phyloP scores from a whole-genome alignment of 1,140 invertebrate species.

The Pollicipes pollicipes region DNA sequence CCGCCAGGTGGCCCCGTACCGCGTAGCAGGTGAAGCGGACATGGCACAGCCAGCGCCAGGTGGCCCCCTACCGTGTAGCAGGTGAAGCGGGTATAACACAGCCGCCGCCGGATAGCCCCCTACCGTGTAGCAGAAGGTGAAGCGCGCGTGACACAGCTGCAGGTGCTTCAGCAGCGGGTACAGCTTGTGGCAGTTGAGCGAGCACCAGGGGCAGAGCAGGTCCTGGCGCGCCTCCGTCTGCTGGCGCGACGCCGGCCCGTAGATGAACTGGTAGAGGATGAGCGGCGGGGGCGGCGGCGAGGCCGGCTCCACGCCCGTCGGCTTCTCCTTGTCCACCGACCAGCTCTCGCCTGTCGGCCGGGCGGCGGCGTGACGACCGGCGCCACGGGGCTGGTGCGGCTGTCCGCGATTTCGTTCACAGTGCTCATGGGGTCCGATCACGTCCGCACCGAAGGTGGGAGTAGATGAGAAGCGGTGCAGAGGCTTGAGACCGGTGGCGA shows the following conservation, averaged over 20 bases:
- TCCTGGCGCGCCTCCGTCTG: slow-evolving; percentile 86
- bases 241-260: slow-evolving; percentile 83
- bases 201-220: slow-evolving; percentile 87
- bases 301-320: slow-evolving; percentile 13
- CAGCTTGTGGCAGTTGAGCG: slow-evolving; percentile 64
- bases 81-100: too few species aligned
- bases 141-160: slow-evolving; percentile 79
- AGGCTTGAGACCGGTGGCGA: too few species aligned
- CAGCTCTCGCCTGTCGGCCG: background rate
- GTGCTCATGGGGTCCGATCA: too few species aligned
- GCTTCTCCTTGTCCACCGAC: background rate
- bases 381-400: too few species aligned
- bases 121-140: slow-evolving; percentile 79
- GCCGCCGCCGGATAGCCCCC: too few species aligned
- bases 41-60: too few species aligned
- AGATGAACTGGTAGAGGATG: slow-evolving; percentile 89
- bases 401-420: too few species aligned
- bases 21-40: too few species aligned
- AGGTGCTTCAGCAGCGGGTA: slow-evolving; percentile 84
- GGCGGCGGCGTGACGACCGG: background rate
- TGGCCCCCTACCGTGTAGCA: too few species aligned
- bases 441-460: too few species aligned
- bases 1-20: too few species aligned
- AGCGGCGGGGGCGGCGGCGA: slow-evolving; percentile 28
- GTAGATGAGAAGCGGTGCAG: too few species aligned